Percentiles rank a stretch among this genome's conserved stretches.
Evolutionary conservation across 2,113 vertebrate genomes (phyloP).

Genomic region (Vimba vimba): DNA sequence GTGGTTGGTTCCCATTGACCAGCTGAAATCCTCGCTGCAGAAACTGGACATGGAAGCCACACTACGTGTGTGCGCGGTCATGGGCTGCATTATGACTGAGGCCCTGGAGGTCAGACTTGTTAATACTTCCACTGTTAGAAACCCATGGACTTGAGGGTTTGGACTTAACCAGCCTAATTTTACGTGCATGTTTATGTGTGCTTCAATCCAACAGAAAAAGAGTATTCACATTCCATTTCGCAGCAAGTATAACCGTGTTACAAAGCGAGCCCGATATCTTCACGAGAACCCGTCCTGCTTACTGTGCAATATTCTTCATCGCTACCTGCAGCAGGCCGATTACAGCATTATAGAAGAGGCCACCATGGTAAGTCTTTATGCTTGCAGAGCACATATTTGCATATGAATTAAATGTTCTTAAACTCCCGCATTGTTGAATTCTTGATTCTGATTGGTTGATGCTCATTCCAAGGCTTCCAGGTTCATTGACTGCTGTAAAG

Average conservation of each 20-base stretch:
- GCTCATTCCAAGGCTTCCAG: not conserved
- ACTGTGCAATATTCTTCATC: conserved; percentile 94
- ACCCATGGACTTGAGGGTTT: not conserved
- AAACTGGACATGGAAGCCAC: conserved; percentile 93
- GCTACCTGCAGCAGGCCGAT: conserved; percentile 95
- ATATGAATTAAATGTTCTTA: not conserved
- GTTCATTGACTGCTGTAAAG: not conserved
- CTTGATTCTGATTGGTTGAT: not conserved
- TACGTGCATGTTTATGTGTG: not conserved
- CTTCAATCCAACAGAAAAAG: conserved; percentile 84
- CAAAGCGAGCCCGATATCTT: conserved; percentile 91
- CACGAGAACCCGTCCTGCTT: conserved; percentile 98
- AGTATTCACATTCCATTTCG: conserved; percentile 93
- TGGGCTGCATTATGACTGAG: conserved; percentile 99
- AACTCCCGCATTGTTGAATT: not conserved
- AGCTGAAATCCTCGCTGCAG: conserved; percentile 92
- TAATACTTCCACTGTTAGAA: not conserved
- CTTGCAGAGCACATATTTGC: not conserved
- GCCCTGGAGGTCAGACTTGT: conserved; percentile 86
- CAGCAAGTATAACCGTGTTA: conserved; percentile 96
- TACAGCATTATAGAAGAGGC: conserved; percentile 95
- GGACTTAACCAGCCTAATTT: not conserved
- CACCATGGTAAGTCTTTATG: conserved; percentile 84
- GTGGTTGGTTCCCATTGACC: conserved; percentile 97
- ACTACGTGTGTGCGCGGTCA: conserved; percentile 91